Conservation (phyloP, 1,140 invertebrate species). For the Scylla paramamosain region DNA sequence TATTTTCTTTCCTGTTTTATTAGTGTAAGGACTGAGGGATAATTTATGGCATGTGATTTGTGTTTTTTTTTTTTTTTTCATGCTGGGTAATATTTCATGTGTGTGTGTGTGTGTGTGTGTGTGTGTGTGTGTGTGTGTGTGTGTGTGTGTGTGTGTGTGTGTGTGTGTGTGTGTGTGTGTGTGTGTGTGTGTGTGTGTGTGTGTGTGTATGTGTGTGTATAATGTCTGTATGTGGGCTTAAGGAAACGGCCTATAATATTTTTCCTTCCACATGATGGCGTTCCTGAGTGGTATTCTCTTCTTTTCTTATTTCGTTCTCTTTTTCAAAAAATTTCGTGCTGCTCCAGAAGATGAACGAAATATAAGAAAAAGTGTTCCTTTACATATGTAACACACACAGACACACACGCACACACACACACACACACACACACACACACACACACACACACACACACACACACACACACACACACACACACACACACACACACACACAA, state of each 20-base stretch:
- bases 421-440: conserved; percentile 41
- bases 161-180: not conserved
- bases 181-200: not conserved
- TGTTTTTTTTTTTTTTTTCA: not conserved
- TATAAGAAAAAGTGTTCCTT: not conserved
- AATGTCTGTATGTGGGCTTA: not conserved
- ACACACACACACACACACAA: not conserved
- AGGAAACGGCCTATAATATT: not conserved
- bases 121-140: conserved; percentile 41
- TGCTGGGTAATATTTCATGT: not conserved
- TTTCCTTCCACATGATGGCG: not conserved
- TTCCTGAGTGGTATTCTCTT: not conserved
- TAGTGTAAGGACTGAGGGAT: not conserved
- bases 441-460: conserved; percentile 45
- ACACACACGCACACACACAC: conserved; percentile 44
- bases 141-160: conserved; percentile 24
- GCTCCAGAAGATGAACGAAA: not conserved
- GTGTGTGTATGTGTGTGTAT: no score
- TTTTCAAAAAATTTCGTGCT: not conserved
- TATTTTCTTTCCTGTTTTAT: not conserved
- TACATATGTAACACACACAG: not conserved
- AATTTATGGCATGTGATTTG: not conserved
- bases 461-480: not conserved
- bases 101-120: conserved; percentile 38
- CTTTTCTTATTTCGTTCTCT: not conserved